These are phyloP conservation scores for Drosophila acutilabella DNA, from an alignment of 2,888 invertebrate species.

Conservation along the genomic window DNA sequence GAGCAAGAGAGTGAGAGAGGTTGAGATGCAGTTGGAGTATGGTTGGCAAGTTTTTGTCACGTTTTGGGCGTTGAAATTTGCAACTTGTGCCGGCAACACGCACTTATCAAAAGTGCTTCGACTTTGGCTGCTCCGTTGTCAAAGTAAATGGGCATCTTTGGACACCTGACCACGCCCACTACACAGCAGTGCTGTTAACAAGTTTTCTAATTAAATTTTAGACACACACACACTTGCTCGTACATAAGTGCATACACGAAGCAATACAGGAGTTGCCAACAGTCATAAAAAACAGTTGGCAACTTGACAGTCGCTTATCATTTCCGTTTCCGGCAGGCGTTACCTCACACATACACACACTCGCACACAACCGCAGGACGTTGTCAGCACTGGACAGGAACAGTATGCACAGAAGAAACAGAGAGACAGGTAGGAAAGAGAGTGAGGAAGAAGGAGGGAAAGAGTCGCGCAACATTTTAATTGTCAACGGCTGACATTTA, in stretches of 20 bases:
- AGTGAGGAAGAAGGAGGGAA: background rate
- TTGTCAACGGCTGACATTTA: conserved; percentile 60
- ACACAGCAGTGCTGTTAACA: conserved; percentile 27
- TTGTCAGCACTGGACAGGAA: conserved; percentile 37
- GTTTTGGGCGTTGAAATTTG: conserved; percentile 67
- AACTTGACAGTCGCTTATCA: conserved; percentile 71
- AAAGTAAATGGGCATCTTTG: conserved; percentile 66
- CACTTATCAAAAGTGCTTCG: conserved; percentile 74
- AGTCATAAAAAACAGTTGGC: conserved; percentile 56
- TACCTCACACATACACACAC: conserved; percentile 19
- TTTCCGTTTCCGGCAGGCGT: conserved; percentile 68
- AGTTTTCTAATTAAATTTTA: conserved; percentile 69
- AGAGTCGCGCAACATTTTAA: conserved; percentile 52
- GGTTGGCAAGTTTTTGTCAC: conserved; percentile 66
- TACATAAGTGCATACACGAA: background rate
- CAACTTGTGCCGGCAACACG: conserved; percentile 66
- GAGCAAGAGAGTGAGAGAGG: background rate
- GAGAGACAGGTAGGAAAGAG: background rate
- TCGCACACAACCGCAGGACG: conserved; percentile 48
- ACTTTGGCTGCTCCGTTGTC: conserved; percentile 51
- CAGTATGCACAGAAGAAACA: background rate
- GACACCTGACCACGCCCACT: conserved; percentile 39
- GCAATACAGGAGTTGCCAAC: conserved; percentile 20
- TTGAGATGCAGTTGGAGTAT: background rate
- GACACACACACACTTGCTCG: conserved; percentile 10